These are phyloP conservation scores for Philotrypesis tridentata DNA, from an alignment of 1,140 invertebrate genomes.

Conservation along the genomic window DNA sequence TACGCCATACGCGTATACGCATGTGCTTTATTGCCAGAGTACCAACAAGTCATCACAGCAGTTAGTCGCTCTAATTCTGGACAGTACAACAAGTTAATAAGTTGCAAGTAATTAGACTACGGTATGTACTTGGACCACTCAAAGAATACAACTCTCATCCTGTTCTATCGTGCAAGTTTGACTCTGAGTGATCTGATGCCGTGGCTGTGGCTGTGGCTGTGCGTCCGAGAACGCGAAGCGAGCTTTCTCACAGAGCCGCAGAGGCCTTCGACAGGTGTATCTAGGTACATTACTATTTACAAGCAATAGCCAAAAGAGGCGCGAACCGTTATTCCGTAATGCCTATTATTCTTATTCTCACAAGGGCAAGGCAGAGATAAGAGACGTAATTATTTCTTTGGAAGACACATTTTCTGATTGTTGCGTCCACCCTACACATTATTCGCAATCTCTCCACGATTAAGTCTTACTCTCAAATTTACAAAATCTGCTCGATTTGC, in stretches of 20 bases:
- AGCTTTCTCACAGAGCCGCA: too few species aligned
- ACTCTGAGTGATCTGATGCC: too few species aligned
- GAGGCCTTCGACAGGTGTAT: too few species aligned
- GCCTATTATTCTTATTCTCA: not conserved
- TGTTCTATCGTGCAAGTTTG: too few species aligned
- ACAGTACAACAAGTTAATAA: not conserved
- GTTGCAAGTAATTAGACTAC: constrained; percentile 7
- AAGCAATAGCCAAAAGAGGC: constrained; percentile 61
- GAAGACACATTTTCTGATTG: constrained; percentile 90
- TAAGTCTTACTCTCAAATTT: constrained; percentile 22
- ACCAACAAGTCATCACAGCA: constrained; percentile 60
- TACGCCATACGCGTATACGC: too few species aligned
- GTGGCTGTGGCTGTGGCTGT: too few species aligned
- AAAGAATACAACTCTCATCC: not conserved
- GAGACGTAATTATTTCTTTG: constrained; percentile 75
- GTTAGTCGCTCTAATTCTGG: constrained; percentile 62
- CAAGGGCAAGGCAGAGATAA: not conserved
- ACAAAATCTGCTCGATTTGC: constrained; percentile 43
- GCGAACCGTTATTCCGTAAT: not conserved
- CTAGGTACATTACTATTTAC: constrained; percentile 67
- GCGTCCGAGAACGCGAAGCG: too few species aligned
- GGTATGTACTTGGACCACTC: constrained; percentile 48
- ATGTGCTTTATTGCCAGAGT: too few species aligned
- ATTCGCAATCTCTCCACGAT: too few species aligned
- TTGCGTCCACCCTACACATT: constrained; percentile 27